Evolutionary conservation across 2,113 vertebrate species (phyloP).

Genomic region (Rana temporaria): DNA sequence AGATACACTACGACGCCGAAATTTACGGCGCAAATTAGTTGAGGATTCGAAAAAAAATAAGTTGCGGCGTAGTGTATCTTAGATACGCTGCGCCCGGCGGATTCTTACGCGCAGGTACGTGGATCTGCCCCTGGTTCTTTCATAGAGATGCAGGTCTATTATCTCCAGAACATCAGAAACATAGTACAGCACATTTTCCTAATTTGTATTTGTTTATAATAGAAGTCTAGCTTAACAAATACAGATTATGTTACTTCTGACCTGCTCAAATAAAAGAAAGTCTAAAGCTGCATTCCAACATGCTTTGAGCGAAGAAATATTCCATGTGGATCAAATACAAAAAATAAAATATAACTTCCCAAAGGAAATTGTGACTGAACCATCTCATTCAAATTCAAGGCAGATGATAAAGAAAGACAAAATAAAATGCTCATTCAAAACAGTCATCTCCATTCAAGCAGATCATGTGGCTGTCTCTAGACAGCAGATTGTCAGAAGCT

Average conservation of each 20-base stretch:
- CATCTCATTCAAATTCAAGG: constrained; percentile 22
- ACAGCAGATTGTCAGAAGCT: constrained; percentile 42
- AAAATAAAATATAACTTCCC: constrained; percentile 12
- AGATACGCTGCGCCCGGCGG: too few relatives aligned
- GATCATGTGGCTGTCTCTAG: constrained; percentile 24
- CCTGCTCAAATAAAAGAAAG: not conserved
- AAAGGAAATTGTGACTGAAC: not conserved
- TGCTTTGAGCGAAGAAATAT: not conserved
- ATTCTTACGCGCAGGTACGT: too few relatives aligned
- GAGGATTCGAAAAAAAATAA: too few relatives aligned
- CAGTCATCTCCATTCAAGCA: constrained; percentile 37
- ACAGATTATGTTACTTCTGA: not conserved
- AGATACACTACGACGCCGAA: too few relatives aligned
- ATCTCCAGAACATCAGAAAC: too few relatives aligned
- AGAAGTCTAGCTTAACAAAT: not conserved
- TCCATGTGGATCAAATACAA: constrained; percentile 1
- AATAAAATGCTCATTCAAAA: constrained; percentile 45
- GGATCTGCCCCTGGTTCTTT: too few relatives aligned
- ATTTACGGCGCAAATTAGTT: too few relatives aligned
- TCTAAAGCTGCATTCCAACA: not conserved
- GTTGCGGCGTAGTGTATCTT: too few relatives aligned
- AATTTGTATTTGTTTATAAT: too few relatives aligned
- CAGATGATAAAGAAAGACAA: constrained; percentile 41
- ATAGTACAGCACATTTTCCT: too few relatives aligned
- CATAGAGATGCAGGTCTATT: too few relatives aligned